Conservation (phyloP, 2,888 invertebrate genomes). For the Julus scandinavius region DNA sequence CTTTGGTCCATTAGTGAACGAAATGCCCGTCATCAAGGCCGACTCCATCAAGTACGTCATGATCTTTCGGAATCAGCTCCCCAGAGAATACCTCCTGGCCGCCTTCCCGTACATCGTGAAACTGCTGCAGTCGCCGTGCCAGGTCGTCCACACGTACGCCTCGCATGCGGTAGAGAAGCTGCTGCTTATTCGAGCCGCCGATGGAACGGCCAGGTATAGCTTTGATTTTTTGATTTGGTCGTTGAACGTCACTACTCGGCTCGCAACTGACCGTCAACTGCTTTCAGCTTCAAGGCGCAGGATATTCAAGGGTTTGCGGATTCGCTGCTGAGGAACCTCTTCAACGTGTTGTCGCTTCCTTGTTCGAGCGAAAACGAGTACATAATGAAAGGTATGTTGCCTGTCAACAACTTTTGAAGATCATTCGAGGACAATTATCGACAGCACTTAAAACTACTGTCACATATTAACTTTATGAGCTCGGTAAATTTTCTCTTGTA, state of each 20-base stretch:
- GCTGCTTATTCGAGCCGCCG: constrained; percentile 71
- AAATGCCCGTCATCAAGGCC: constrained; percentile 91
- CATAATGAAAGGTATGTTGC: constrained; percentile 84
- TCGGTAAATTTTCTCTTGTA: constrained; percentile 65
- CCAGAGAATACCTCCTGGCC: constrained; percentile 78
- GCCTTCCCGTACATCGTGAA: constrained; percentile 82
- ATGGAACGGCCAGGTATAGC: constrained; percentile 70
- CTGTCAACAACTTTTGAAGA: too few relatives aligned
- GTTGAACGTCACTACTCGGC: neutral
- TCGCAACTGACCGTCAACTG: neutral
- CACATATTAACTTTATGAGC: too few relatives aligned
- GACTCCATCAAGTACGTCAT: constrained; percentile 96
- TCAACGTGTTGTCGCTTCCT: constrained; percentile 77
- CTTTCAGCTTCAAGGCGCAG: constrained; percentile 63
- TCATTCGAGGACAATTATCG: too few relatives aligned
- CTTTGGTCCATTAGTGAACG: constrained; percentile 77
- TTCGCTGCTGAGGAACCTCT: constrained; percentile 79
- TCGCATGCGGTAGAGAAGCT: constrained; percentile 92
- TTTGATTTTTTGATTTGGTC: neutral
- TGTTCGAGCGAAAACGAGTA: constrained; percentile 95
- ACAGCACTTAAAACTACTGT: too few relatives aligned
- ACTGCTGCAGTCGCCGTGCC: constrained; percentile 79
- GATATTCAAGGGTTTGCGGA: constrained; percentile 76
- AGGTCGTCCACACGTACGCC: constrained; percentile 94
- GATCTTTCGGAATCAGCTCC: constrained; percentile 89